Conservation (phyloP, 2,888 invertebrate genomes). For the Saturnia japonica region DNA sequence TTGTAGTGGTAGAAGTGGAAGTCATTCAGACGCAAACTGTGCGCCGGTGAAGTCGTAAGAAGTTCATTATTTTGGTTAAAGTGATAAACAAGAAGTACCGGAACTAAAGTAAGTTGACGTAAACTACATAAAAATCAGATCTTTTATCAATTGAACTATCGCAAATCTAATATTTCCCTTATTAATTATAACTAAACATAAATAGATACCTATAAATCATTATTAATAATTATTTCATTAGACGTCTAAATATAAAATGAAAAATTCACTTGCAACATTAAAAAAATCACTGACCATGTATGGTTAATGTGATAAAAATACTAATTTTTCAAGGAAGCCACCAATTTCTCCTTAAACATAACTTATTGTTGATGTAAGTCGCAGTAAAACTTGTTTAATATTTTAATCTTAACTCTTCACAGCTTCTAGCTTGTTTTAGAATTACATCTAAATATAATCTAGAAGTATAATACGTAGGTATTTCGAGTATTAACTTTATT, state of each 20-base stretch:
- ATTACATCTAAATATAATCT: too few species aligned
- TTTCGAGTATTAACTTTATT: too few species aligned
- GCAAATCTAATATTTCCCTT: neutral
- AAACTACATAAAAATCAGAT: slow-evolving; percentile 28
- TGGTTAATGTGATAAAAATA: neutral
- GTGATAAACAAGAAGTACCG: slow-evolving; percentile 60
- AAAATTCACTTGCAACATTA: neutral
- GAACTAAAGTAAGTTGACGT: slow-evolving; percentile 63
- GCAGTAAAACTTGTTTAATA: neutral
- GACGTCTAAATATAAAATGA: neutral
- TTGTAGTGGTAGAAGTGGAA: slow-evolving; percentile 66
- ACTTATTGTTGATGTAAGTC: neutral
- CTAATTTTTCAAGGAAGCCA: neutral
- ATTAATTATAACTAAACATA: neutral
- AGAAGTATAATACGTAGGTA: too few species aligned
- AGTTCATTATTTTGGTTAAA: slow-evolving; percentile 46
- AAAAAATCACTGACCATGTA: neutral
- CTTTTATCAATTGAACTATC: neutral
- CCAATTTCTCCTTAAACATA: neutral
- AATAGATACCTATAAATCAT: neutral
- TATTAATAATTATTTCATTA: neutral
- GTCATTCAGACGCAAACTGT: slow-evolving; percentile 77
- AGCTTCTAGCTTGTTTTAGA: neutral
- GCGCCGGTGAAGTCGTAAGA: slow-evolving; percentile 71
- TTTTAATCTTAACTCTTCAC: neutral